Evolutionary conservation across 2,888 invertebrate species (phyloP), one percentile per base, ranked within the genome.

Genomic region (Ischnus inquisitorius): DNA sequence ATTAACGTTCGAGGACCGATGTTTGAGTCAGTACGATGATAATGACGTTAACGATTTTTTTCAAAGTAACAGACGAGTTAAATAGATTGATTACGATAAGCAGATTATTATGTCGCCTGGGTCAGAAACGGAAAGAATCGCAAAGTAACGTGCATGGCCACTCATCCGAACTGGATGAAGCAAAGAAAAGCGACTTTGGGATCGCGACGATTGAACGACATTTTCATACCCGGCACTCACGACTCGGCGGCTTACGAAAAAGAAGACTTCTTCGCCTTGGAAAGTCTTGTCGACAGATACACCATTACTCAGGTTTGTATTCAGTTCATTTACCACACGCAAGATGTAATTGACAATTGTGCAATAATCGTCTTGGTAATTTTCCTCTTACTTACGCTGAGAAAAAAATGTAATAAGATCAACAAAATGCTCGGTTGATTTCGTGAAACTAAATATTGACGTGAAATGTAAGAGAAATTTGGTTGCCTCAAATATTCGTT

Each of bases 151-250:
- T 95, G 95, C 84, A 87, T 95, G 0, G 92, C 93, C 22, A 95
- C 95, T 0, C 93, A 94, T 85, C 95, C 95, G 0, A 94, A 92
- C 39, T 96, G 96, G 96, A 95, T 96, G 96, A 91, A 92, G 48
- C 94, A 95, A 8, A 91, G 94, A 88, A 93, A 92, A 46, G 84
- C 91, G 1, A 89, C 91, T 39, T 89, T 96, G 14, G 94, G 94
- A 0, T 91, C 93, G 39, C 89, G 94, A 76, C 94, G 94, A 51
- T 90, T 96, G 67, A 93, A 94, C 12, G 94, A 95, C 80, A 90
- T 96, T 3, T 95, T 96, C 85, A 94, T 97, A 87, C 96, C 96
- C 1, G 97, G 97, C 0, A 96, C 96, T 0, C 97, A 97, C 89
- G 96, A 96, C 91, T 95, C 96, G 0, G 96, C 96, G 3, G 94